Base-by-base conservation (phyloP, 2,888 invertebrate genomes). In the Neocrepidodera transversa region DNA sequence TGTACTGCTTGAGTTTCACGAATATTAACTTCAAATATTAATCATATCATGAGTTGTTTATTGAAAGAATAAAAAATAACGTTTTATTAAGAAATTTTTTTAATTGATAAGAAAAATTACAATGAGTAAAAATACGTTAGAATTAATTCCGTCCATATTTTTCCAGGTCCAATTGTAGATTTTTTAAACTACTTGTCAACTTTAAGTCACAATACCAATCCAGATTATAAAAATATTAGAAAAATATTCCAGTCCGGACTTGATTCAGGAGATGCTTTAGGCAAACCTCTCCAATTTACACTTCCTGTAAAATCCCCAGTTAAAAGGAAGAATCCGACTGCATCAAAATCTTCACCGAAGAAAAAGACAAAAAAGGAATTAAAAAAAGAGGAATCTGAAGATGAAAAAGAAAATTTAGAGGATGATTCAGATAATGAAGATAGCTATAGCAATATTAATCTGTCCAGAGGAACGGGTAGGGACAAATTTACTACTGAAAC, bases 161-260 rank as follows among this genome's bases (percentile, higher is more conserved):
- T 23, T 84, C 58, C 80, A 88, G 88, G 80, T 51, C 83, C 86
- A 13, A 76, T 91, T 0, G 78, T 81, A 8, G 84, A 87, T 50
- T 91, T 85, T 72, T 83, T 93, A 68, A 85, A 86, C 61, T 87
- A 90, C 72, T 83, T 92, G 2, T 82, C 85, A 47, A 82, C 84
- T 30, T 68, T 94, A 69, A 82, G 87, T 63, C 90, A 89, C 67
- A 86, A 90, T 69, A 86, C 88, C 14, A 78, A 78, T n/a, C 92
- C 93, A 0, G 86, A 93, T 75, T 94, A 93, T 74, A 80, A 84
- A 0, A 87, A 88, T 74, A 87, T 90, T 64, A 83, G 86, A 13
- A 83, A 85, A 61, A 79, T 90, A 13, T 87, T 94, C 63, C 78
- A 81, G 18, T 79, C 79, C 40, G 92, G 87, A 8, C 78, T 94